phyloP scores from a whole-genome alignment of 2,797 vertebrate genomes.

The Paratrypauchen microcephalus region DNA sequence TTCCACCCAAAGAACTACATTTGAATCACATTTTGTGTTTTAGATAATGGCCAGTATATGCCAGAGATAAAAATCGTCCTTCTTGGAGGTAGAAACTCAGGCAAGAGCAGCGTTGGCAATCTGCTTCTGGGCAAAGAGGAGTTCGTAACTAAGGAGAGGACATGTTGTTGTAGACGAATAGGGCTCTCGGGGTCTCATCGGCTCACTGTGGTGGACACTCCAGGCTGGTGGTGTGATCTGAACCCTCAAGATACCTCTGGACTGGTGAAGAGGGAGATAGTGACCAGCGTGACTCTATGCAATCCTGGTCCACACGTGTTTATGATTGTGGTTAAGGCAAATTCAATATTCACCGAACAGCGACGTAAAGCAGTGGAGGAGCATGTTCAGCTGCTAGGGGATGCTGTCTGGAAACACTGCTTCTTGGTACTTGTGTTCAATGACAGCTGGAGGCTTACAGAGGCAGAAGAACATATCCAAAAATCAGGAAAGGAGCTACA shows the following conservation, averaged over 20 bases:
- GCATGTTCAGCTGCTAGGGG: conserved; percentile 64
- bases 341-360: conserved; percentile 63
- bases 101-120: conserved; percentile 70
- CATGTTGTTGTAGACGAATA: conserved; percentile 51
- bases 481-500: conserved; percentile 16
- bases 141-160: conserved; percentile 65
- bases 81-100: conserved; percentile 73
- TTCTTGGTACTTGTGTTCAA: conserved; percentile 51
- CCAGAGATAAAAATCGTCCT: conserved; percentile 64
- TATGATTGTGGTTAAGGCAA: conserved; percentile 68
- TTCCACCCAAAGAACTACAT: neutral
- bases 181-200: conserved; percentile 34
- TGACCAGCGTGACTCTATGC: conserved; percentile 62
- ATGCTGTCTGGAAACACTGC: conserved; percentile 59
- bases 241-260: conserved; percentile 47
- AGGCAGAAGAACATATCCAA: neutral
- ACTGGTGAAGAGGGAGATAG: conserved; percentile 68
- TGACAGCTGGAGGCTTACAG: neutral
- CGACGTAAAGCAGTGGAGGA: conserved; percentile 61
- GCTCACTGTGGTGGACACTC: conserved; percentile 74
- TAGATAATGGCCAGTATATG: conserved; percentile 33
- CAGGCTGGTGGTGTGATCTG: conserved; percentile 77
- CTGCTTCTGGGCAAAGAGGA: conserved; percentile 66
- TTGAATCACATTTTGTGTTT: neutral
- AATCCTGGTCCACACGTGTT: conserved; percentile 73